These are phyloP conservation scores for Thera obeliscata DNA, from an alignment of 2,888 invertebrate species.

Conservation along the genomic window DNA sequence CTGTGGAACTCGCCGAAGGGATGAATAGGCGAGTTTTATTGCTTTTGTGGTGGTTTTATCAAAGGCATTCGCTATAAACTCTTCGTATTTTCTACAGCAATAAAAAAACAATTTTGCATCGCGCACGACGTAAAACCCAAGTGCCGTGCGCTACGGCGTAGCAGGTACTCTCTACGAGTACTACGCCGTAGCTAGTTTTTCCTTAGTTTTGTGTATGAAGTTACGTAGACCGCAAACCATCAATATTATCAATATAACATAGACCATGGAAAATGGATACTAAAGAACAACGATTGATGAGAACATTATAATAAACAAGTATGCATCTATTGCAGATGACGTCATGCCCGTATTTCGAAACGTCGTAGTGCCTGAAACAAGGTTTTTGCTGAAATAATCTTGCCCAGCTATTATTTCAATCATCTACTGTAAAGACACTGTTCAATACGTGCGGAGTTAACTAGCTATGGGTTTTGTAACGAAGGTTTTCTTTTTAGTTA, in stretches of 20 bases:
- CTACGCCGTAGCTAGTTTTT: slow-evolving; percentile 1
- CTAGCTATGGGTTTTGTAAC: too few species aligned
- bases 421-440: too few species aligned
- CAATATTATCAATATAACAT: too few species aligned
- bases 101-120: background rate
- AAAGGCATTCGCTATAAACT: background rate
- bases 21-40: slow-evolving; percentile 11
- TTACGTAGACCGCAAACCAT: too few species aligned
- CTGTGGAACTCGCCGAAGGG: slow-evolving; percentile 12
- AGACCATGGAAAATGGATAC: too few species aligned
- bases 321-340: too few species aligned
- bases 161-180: background rate
- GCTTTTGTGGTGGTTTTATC: background rate
- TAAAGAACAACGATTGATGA: background rate
- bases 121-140: background rate
- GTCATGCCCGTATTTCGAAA: too few species aligned
- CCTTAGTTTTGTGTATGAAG: background rate
- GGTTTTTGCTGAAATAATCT: too few species aligned
- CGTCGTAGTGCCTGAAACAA: too few species aligned
- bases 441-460: too few species aligned
- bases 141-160: background rate
- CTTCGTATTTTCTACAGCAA: background rate
- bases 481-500: too few species aligned
- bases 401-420: too few species aligned
- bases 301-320: background rate